These are phyloP conservation scores for Puffinus mauretanicus DNA, from an alignment of 2,113 vertebrate species.

Conservation along the genomic window DNA sequence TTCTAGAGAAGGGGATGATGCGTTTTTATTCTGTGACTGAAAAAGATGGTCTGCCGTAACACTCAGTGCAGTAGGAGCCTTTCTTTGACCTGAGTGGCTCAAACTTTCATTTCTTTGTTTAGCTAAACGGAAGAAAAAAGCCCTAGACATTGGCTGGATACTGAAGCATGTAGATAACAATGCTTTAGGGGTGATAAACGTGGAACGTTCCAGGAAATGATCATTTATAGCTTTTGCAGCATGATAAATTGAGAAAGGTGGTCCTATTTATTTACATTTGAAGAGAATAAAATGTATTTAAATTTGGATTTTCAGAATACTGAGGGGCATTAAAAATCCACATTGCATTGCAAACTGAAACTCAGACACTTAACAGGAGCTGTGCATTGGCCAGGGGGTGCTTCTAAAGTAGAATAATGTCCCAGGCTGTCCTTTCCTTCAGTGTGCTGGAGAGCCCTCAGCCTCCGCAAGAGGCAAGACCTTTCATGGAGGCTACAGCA, in stretches of 20 bases:
- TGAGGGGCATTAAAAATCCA: not conserved
- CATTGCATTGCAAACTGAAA: not conserved
- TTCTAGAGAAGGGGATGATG: not conserved
- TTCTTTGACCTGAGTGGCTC: not conserved
- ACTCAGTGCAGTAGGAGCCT: not conserved
- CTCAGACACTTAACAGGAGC: not conserved
- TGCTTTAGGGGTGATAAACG: not conserved
- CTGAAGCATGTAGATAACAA: not conserved
- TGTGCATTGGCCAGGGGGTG: fast-evolving
- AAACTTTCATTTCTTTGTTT: not conserved
- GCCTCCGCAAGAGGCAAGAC: not conserved
- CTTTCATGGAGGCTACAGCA: not conserved
- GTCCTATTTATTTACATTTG: not conserved
- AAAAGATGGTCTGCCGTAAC: not conserved
- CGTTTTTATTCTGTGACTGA: not conserved
- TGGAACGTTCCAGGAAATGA: not conserved
- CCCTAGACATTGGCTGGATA: not conserved
- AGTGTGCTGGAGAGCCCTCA: not conserved
- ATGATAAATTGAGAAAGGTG: not conserved
- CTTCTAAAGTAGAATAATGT: not conserved
- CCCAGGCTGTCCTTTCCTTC: not conserved
- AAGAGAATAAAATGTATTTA: not conserved
- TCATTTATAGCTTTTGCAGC: not conserved
- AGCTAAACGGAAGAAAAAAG: not conserved
- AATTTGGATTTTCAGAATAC: not conserved